phyloP scores from a whole-genome alignment of 2,888 invertebrate genomes.

The Achlya flavicornis region DNA sequence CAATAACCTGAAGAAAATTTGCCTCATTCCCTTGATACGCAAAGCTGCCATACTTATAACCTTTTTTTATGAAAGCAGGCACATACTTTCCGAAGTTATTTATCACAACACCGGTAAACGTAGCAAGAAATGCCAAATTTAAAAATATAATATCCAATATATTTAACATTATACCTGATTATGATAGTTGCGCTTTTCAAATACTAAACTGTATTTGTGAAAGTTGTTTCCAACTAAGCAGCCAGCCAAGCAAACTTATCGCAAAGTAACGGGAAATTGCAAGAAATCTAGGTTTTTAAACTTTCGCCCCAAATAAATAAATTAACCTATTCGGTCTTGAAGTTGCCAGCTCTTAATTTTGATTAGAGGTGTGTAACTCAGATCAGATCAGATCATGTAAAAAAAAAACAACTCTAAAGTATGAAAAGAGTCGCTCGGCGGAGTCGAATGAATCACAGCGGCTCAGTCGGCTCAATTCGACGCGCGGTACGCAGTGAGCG shows the following conservation, averaged over 20 bases:
- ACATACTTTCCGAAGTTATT: conserved; percentile 86
- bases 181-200: background rate
- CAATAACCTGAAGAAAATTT: conserved; percentile 75
- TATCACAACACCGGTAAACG: conserved; percentile 85
- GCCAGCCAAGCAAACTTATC: no score
- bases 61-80: conserved; percentile 86
- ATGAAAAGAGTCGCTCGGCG: no score
- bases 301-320: conserved; percentile 1
- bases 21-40: conserved; percentile 81
- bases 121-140: conserved; percentile 69
- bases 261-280: background rate
- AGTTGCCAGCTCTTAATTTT: background rate
- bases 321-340: background rate
- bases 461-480: no score
- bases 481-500: no score
- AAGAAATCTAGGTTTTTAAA: background rate
- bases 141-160: conserved; percentile 75
- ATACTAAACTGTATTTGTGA: background rate
- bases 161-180: conserved; percentile 42
- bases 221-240: background rate
- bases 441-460: no score
- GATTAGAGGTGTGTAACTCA: background rate
- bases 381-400: no score
- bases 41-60: conserved; percentile 90
- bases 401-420: no score